A percentile compares a stretch with the other conserved stretches of the same genome.
Evolutionary conservation across 1,140 invertebrate species (phyloP).

Genomic region (Dreissena rostriformis): DNA sequence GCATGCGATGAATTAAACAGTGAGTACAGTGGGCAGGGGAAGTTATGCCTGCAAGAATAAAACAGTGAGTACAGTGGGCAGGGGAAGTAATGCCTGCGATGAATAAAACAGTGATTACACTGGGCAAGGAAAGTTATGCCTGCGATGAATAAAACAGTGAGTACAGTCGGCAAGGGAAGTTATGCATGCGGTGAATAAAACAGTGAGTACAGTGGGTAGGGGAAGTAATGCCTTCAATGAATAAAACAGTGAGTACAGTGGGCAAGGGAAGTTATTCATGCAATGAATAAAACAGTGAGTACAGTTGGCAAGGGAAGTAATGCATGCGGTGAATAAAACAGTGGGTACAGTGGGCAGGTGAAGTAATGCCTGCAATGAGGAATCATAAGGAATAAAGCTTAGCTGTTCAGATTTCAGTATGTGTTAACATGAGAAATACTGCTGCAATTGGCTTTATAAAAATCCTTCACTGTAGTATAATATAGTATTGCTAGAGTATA

Average conservation of each 20-base stretch:
- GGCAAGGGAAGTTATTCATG: not conserved
- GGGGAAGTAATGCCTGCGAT: constrained; percentile 91
- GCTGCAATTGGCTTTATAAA: too few relatives aligned
- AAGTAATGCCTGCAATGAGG: too few relatives aligned
- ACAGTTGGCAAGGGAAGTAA: not conserved
- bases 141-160: constrained; percentile 90
- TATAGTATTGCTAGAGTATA: too few relatives aligned
- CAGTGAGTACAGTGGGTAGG: constrained; percentile 83
- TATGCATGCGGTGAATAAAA: constrained; percentile 85
- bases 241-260: constrained; percentile 86
- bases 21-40: constrained; percentile 81
- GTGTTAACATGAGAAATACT: too few relatives aligned
- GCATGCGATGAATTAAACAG: constrained; percentile 86
- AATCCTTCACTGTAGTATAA: too few relatives aligned
- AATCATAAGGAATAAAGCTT: too few relatives aligned
- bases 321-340: constrained; percentile 85
- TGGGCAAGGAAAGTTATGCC: constrained; percentile 60
- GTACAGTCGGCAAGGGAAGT: constrained; percentile 61
- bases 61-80: too few relatives aligned
- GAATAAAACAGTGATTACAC: constrained; percentile 87
- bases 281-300: constrained; percentile 88
- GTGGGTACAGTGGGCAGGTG: constrained; percentile 82
- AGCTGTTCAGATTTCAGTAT: too few relatives aligned
- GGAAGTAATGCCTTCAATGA: constrained; percentile 74
- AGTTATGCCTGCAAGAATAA: too few relatives aligned